phyloP scores from a whole-genome alignment of 2,888 invertebrate species.

The Monoplex corrugatus region DNA sequence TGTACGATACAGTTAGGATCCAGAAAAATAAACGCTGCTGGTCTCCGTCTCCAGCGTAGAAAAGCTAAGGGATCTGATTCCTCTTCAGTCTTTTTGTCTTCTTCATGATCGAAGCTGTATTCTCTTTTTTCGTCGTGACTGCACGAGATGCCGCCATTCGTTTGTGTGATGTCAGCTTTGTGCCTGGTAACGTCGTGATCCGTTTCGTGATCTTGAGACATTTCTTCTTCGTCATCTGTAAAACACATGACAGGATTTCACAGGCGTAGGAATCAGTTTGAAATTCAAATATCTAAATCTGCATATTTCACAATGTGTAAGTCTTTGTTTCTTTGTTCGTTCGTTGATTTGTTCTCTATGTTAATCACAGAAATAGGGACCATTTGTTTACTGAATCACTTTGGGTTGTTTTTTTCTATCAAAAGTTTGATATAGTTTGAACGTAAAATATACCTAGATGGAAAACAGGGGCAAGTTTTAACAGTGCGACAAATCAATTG shows the following conservation, averaged over 20 bases:
- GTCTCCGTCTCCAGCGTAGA: neutral
- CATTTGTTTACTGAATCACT: too few species aligned
- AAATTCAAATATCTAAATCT: too few species aligned
- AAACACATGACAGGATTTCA: neutral
- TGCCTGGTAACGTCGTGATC: neutral
- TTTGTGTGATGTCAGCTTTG: neutral
- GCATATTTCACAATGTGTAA: too few species aligned
- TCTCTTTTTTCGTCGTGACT: neutral
- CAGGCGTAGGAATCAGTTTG: too few species aligned
- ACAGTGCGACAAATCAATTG: neutral
- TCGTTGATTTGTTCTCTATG: neutral
- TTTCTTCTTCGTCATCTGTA: neutral
- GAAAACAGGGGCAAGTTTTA: neutral
- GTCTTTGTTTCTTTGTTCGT: neutral
- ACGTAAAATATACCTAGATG: too few species aligned
- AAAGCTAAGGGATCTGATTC: neutral
- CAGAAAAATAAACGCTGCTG: constrained; percentile 8
- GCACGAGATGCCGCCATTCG: neutral
- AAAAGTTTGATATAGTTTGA: too few species aligned
- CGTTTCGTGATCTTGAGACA: neutral
- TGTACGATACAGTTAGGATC: neutral
- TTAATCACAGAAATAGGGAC: neutral
- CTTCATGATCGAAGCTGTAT: neutral
- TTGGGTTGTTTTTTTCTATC: too few species aligned
- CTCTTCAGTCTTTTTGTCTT: neutral